phyloP scores from a whole-genome alignment of 2,888 invertebrate genomes.

The Unio pictorum region DNA sequence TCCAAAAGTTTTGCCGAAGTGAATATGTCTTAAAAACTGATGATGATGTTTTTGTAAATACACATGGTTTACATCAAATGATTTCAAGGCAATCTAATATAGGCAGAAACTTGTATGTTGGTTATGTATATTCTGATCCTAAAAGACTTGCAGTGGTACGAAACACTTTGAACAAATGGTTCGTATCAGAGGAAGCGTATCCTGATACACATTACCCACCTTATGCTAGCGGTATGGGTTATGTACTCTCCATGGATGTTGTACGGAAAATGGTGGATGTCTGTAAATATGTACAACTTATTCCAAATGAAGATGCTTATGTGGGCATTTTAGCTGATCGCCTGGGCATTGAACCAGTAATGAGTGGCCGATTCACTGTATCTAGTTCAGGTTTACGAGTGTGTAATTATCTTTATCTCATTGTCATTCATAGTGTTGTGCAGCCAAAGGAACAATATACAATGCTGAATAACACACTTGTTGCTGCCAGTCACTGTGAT shows the following conservation, averaged over 20 bases:
- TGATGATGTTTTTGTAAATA: conserved; percentile 68
- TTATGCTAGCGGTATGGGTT: conserved; percentile 69
- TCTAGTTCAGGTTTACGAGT: conserved; percentile 54
- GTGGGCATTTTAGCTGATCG: conserved; percentile 61
- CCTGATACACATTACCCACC: conserved; percentile 55
- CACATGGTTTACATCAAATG: conserved; percentile 46
- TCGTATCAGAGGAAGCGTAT: conserved; percentile 56
- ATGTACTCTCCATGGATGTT: conserved; percentile 63
- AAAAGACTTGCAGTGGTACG: conserved; percentile 58
- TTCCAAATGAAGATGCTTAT: conserved; percentile 70
- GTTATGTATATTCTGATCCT: conserved; percentile 49
- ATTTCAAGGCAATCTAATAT: conserved; percentile 32
- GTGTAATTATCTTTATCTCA: conserved; percentile 67
- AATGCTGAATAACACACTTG: conserved; percentile 29
- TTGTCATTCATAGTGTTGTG: conserved; percentile 63
- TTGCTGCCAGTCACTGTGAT: no score
- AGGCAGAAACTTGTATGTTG: conserved; percentile 57
- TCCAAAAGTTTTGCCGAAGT: conserved; percentile 40
- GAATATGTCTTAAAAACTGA: conserved; percentile 65
- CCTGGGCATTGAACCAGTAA: conserved; percentile 52
- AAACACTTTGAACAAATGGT: conserved; percentile 60
- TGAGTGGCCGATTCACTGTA: conserved; percentile 63
- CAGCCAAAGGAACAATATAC: conserved; percentile 45
- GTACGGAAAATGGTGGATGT: conserved; percentile 47
- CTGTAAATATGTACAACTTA: conserved; percentile 48